These are phyloP conservation scores for Lasioglossum lativentre DNA, from an alignment of 2,888 invertebrate species.

Conservation along the genomic window DNA sequence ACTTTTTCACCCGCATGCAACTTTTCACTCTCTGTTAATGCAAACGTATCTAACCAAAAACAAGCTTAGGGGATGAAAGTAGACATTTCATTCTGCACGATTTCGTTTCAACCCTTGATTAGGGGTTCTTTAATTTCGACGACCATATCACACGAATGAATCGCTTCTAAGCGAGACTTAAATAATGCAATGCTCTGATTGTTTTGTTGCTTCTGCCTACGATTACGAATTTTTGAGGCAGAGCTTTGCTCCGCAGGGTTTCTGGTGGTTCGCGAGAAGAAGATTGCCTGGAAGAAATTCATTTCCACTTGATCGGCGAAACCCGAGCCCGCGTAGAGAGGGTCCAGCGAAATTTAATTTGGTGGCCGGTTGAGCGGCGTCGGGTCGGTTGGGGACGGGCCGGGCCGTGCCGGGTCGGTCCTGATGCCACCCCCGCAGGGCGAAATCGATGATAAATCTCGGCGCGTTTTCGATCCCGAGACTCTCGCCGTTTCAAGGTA, in stretches of 20 bases:
- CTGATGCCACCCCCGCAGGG: neutral
- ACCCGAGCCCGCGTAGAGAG: neutral
- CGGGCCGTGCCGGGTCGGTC: neutral
- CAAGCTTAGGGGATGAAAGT: too few species aligned
- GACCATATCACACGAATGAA: too few species aligned
- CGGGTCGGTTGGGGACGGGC: too few species aligned
- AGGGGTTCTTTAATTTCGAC: too few species aligned
- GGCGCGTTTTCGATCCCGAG: neutral
- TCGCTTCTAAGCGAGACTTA: too few species aligned
- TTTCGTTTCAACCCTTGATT: too few species aligned
- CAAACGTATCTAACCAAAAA: too few species aligned
- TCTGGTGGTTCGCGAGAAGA: neutral
- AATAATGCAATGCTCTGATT: too few species aligned
- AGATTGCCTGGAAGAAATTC: constrained; percentile 11
- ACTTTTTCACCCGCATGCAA: neutral
- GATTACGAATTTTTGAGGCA: neutral
- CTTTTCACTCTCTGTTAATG: neutral
- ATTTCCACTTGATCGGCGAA: neutral
- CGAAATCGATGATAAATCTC: constrained; percentile 7
- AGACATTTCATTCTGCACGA: too few species aligned
- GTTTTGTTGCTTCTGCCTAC: neutral
- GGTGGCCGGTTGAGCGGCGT: neutral
- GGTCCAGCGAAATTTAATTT: constrained; percentile 20
- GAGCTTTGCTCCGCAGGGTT: neutral
- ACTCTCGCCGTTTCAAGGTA: constrained; percentile 21